Conservation (phyloP, 2,113 vertebrate species). For the Oreocharis arfaki region DNA sequence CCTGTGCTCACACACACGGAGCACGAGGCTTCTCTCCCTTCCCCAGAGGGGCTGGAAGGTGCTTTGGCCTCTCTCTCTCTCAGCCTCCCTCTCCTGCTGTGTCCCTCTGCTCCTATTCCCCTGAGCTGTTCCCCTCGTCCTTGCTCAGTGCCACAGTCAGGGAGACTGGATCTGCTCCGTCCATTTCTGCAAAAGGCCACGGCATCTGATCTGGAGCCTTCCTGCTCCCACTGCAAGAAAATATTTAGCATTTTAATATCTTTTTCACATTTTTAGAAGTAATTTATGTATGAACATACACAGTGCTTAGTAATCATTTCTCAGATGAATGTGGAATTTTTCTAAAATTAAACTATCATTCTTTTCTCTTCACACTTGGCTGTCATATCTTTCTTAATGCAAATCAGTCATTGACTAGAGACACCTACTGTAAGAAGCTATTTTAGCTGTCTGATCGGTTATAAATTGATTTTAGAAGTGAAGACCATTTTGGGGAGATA, state of each 20-base stretch:
- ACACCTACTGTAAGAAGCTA: slow-evolving; percentile 64
- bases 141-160: not conserved
- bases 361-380: slow-evolving; percentile 56
- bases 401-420: slow-evolving; percentile 66
- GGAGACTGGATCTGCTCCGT: accelerated
- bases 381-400: slow-evolving; percentile 64
- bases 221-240: not conserved
- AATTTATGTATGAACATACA: slow-evolving; percentile 58
- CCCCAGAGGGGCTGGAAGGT: not conserved
- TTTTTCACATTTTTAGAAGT: slow-evolving; percentile 49
- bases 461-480: slow-evolving; percentile 59
- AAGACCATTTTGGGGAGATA: not conserved
- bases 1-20: accelerated
- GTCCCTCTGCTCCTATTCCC: not conserved
- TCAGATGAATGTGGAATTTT: slow-evolving; percentile 55
- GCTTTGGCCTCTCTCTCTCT: not conserved
- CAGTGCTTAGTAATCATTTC: slow-evolving; percentile 68
- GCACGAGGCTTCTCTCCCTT: accelerated
- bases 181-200: accelerated
- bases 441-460: slow-evolving; percentile 51
- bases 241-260: slow-evolving; percentile 55
- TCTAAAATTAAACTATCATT: slow-evolving; percentile 68
- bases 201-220: not conserved
- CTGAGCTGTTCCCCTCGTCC: accelerated
- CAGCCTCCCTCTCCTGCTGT: not conserved